Conservation (phyloP, 2,888 invertebrate species). For the Nomada ruficornis region DNA sequence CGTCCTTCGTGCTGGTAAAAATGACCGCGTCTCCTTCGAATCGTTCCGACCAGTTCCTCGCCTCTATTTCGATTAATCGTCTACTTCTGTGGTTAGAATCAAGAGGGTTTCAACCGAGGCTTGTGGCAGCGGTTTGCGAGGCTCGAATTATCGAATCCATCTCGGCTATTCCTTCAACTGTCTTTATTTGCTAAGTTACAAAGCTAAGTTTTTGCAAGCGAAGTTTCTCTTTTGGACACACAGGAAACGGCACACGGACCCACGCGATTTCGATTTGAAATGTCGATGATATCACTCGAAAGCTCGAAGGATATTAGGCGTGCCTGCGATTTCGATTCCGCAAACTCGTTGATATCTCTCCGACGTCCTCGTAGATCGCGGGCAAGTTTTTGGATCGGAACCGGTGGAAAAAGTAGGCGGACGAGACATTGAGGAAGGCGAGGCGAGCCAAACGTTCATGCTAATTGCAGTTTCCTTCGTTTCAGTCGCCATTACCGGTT, state of each 20-base stretch:
- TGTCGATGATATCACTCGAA: constrained; percentile 62
- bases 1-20: background rate
- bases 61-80: background rate
- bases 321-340: constrained; percentile 41
- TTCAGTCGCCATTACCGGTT: constrained; percentile 48
- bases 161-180: background rate
- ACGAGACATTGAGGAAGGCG: constrained; percentile 73
- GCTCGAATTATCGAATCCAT: background rate
- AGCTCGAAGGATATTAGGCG: constrained; percentile 23
- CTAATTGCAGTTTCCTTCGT: constrained; percentile 66
- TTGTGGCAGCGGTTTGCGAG: background rate
- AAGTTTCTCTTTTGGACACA: constrained; percentile 31
- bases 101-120: background rate
- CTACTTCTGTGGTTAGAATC: too few relatives aligned
- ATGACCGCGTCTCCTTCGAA: background rate
- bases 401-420: constrained; percentile 74
- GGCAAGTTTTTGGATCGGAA: constrained; percentile 31
- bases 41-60: background rate
- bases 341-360: constrained; percentile 60
- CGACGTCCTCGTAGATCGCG: constrained; percentile 37
- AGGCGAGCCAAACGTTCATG: constrained; percentile 69
- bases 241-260: constrained; percentile 28
- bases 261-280: constrained; percentile 51
- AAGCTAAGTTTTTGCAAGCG: background rate
- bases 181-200: background rate